A percentile compares a stretch with the other conserved stretches of the same genome.
Conservation (phyloP, 2,888 invertebrate species). For the Camptogramma bilineatum region DNA sequence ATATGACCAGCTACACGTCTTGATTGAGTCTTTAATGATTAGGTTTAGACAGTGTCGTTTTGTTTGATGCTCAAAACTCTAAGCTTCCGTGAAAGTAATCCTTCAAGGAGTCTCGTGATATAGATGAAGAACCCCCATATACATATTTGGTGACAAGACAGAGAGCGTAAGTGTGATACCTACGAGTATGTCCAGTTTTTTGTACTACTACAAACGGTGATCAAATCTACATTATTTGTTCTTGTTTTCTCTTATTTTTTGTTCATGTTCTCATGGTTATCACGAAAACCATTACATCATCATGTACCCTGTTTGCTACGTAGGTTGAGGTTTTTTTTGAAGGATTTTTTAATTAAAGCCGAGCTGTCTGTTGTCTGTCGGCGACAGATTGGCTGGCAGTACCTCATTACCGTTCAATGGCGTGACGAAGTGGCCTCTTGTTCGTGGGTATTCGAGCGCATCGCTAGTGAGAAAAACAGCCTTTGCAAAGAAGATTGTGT, state of each 20-base stretch:
- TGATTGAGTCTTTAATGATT: constrained; percentile 25
- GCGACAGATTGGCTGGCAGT: constrained; percentile 55
- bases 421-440: constrained; percentile 54
- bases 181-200: neutral
- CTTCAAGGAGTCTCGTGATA: neutral
- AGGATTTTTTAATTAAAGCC: constrained; percentile 21
- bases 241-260: neutral
- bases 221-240: neutral
- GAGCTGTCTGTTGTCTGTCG: constrained; percentile 37
- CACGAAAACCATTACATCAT: constrained; percentile 1
- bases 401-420: constrained; percentile 55
- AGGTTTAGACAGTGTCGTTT: neutral
- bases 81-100: neutral
- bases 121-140: neutral
- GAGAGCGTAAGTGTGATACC: neutral
- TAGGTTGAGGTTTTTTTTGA: constrained; percentile 32
- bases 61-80: neutral
- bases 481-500: constrained; percentile 26
- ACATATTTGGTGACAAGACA: neutral
- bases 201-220: no score
- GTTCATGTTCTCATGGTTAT: neutral
- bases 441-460: constrained; percentile 49
- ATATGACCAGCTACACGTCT: constrained; percentile 34
- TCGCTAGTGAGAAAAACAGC: constrained; percentile 40
- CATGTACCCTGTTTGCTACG: constrained; percentile 23